These are phyloP conservation scores for Alosa alosa DNA, from an alignment of 2,113 vertebrate species.

Conservation along the genomic window DNA sequence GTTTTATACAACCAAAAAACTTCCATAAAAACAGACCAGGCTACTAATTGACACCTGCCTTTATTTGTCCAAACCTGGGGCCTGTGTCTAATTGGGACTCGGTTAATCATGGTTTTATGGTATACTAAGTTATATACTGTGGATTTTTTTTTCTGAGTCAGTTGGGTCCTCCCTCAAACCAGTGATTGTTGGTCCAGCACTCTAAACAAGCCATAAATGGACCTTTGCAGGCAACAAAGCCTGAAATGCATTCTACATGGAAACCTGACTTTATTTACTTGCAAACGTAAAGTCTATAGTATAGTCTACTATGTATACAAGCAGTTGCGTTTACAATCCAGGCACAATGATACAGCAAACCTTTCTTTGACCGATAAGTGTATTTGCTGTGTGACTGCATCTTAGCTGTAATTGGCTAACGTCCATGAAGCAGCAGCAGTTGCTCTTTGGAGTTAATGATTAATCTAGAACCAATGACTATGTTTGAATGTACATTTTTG, in stretches of 20 bases:
- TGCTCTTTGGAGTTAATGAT: constrained; percentile 66
- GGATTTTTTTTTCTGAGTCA: no score
- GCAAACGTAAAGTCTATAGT: neutral
- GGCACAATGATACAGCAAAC: neutral
- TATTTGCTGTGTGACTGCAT: constrained; percentile 28
- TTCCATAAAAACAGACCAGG: no score
- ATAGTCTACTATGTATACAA: neutral
- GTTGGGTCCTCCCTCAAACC: no score
- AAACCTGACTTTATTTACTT: neutral
- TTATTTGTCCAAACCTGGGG: no score
- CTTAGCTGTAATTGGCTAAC: constrained; percentile 45
- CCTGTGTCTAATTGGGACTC: no score
- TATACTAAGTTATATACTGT: no score
- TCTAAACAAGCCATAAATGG: neutral
- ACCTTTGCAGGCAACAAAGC: neutral
- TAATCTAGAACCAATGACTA: constrained; percentile 49
- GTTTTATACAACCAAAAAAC: no score
- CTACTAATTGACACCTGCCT: no score
- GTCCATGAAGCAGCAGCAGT: constrained; percentile 27
- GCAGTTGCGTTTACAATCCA: neutral
- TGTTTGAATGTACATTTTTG: constrained; percentile 28
- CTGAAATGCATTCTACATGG: neutral
- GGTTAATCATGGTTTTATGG: no score
- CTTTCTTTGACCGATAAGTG: constrained; percentile 44
- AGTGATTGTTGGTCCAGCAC: neutral